Base-by-base conservation (phyloP, 2,113 vertebrate species). In the Epinephelus lanceolatus region DNA sequence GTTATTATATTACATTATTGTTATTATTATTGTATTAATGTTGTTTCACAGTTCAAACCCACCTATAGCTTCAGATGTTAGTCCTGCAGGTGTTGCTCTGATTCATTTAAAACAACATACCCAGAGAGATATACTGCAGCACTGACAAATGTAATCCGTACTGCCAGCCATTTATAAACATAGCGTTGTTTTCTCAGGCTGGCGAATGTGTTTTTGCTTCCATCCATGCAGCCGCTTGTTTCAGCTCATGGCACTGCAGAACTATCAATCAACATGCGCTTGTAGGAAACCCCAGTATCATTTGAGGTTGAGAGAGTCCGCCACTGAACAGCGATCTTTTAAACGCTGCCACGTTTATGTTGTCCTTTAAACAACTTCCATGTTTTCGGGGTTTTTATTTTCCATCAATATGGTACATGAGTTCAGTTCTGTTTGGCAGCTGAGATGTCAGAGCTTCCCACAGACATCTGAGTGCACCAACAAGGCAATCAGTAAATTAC, bases 391-490 rank as follows among this genome's bases (percentile, higher is more conserved):
- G 17, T 17, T 69, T 70, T 69, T 40, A 14, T 30, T 56, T 70
- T 55, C 33, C 15, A 12, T 56, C 18, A n/a, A 14, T 5, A 14
- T 0, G 10, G 60, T 15, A 13, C 27, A 59, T 57, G 19, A 53
- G 15, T 57, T 80, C 60, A 66, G 17, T 56, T 62, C 17, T n/a
- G 25, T 63, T 71, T 56, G 67, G 55, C 71, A 75, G 53, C 61
- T 66, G 42, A 60, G 33, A 47, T 63, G 77, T 63, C 59, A 30
- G 37, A 47, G 17, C 23, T 70, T 51, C 52, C 57, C 55, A n/a
- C 47, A 17, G 27, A 49, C 66, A 51, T 84, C 51, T 80, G 51
- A 81, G 57, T 51, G 23, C 55, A 74, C n/a, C 70, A 42, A 15
- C 55, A 21, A 40, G 18, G 2, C 30, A 63, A 19, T 27, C 67